Evolutionary conservation across 2,888 invertebrate genomes (phyloP), one percentile per base, ranked within the genome.

Genomic region (Chrysolina americana): DNA sequence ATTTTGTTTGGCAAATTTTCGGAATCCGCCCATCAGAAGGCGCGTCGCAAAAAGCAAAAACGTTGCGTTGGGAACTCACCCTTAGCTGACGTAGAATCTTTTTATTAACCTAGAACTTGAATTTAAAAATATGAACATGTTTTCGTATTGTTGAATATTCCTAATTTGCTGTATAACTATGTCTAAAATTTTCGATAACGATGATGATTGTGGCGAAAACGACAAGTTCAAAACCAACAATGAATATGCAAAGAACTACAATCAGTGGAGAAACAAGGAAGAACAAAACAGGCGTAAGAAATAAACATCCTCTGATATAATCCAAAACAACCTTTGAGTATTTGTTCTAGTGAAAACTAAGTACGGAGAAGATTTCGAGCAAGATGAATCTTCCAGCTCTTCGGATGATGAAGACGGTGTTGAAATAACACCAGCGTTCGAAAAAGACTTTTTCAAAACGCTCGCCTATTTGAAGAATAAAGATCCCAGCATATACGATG

Each of bases 401-500:
- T 92, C 92, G 44, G 93, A 93, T 82, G 93, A 93, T 72, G 91
- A 92, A 81, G 92, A 91, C 79, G 91, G 89, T 68, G 87, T 88
- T 80, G 90, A 91, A 87, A 80, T 93, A 86, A 87, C 92, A 0
- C 91, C 93, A 81, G 91, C 93, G 79, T 89, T 93, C 64, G 98
- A 98, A 84, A 93, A 94, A 80, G 94, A 95, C 79, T 99, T 99
- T 87, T 92, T 96, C 59, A 95, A 94, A 88, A 95, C 98, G 0
- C 89, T 98, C 1, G 91, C 97, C 0, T 93, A 93, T 68, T 87
- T 99, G 63, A 98, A 98, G 86, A 94, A 92, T 63, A 96, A 95
- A 85, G 96, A 98, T 89, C 96, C 98, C 0, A 91, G 91, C 80
- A 97, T 98, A 78, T 98, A 98, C 87, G 93, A 98, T 84, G 91